Evolutionary conservation across 2,797 vertebrate genomes (phyloP).

Genomic region (Eulemur albifrons): DNA sequence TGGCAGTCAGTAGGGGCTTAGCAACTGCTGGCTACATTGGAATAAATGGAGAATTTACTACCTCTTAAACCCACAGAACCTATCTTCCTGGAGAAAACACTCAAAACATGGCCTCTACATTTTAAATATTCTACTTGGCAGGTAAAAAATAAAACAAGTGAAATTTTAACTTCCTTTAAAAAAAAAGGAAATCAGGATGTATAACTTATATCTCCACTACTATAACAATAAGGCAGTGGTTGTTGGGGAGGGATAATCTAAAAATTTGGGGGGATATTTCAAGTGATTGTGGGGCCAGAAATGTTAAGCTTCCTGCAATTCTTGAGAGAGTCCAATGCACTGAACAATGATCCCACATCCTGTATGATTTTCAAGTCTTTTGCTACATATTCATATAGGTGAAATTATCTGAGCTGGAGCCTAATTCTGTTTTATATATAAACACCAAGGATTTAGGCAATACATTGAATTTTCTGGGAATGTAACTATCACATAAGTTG

Average conservation of each 20-base stretch:
- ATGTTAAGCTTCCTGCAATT: not conserved
- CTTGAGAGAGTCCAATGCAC: not conserved
- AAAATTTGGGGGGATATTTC: not conserved
- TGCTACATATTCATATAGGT: not conserved
- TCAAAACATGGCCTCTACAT: not conserved
- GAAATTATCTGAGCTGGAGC: not conserved
- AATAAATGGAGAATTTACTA: not conserved
- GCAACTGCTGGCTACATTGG: not conserved
- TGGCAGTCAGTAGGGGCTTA: not conserved
- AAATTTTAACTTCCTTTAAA: not conserved
- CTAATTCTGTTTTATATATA: not conserved
- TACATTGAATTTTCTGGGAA: not conserved
- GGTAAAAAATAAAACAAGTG: not conserved
- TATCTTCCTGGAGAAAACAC: constrained; percentile 9
- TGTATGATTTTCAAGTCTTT: not conserved
- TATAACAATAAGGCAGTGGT: not conserved
- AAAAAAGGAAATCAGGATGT: not conserved
- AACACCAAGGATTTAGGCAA: not conserved
- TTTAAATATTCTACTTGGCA: not conserved
- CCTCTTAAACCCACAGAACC: not conserved
- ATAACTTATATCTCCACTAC: not conserved
- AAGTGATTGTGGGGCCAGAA: not conserved
- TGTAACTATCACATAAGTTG: not conserved
- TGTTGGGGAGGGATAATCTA: not conserved
- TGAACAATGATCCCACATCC: not conserved